Conservation (phyloP, 2,888 invertebrate species). For the Dyspetes luteomarginatus region DNA sequence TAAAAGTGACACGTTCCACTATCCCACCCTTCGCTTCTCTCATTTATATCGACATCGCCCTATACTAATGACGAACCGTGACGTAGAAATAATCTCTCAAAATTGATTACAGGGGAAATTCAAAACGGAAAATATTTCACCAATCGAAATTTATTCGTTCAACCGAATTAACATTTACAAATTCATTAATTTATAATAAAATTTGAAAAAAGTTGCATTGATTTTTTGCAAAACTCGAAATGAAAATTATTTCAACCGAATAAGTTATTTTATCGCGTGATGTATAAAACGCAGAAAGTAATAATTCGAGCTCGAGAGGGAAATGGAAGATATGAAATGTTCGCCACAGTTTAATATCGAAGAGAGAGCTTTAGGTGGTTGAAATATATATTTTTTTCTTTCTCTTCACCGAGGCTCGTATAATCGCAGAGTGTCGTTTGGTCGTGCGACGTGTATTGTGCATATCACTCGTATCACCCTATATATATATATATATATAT, state of each 20-base stretch:
- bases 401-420: neutral
- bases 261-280: too few relatives aligned
- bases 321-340: too few relatives aligned
- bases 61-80: neutral
- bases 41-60: neutral
- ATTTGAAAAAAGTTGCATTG: too few relatives aligned
- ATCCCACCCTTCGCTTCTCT: neutral
- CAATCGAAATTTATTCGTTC: too few relatives aligned
- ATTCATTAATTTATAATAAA: too few relatives aligned
- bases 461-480: neutral
- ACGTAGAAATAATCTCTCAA: neutral
- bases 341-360: constrained; percentile 16
- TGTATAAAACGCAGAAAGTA: too few relatives aligned
- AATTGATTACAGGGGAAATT: neutral
- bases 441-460: neutral
- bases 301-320: too few relatives aligned
- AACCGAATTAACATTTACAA: too few relatives aligned
- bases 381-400: neutral
- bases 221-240: too few relatives aligned
- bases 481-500: neutral
- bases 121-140: neutral
- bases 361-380: neutral
- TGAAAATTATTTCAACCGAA: too few relatives aligned
- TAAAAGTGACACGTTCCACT: too few relatives aligned
- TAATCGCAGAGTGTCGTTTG: neutral